A percentile compares a stretch with the other conserved stretches of the same genome.
phyloP scores from a whole-genome alignment of 2,113 vertebrate genomes.

The Dunckerocampus dactyliophorus region DNA sequence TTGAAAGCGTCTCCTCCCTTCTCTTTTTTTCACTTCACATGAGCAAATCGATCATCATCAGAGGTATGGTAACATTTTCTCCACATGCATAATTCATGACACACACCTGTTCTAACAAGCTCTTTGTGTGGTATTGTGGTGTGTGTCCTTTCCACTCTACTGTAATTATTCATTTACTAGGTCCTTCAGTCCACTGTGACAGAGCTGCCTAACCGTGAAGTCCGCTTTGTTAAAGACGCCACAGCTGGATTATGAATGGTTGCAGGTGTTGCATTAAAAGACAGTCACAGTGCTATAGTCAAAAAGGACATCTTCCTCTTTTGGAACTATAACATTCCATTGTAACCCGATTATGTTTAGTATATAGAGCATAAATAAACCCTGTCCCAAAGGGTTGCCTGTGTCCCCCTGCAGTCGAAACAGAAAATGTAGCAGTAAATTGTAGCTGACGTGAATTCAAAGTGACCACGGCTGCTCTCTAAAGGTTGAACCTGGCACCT shows the following conservation, averaged over 20 bases:
- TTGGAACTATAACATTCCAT: not conserved
- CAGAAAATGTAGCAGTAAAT: conserved; percentile 9
- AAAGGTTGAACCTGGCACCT: conserved; percentile 13
- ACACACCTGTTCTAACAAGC: conserved; percentile 59
- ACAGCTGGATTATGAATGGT: no score
- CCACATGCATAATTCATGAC: conserved; percentile 61
- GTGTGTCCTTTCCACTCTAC: conserved; percentile 45
- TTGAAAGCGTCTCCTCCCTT: not conserved
- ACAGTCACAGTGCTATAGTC: not conserved
- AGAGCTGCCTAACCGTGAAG: conserved; percentile 62
- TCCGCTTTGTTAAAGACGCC: conserved; percentile 52
- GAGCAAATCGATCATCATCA: conserved; percentile 26
- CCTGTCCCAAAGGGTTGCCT: not conserved
- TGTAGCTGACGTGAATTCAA: conserved; percentile 6
- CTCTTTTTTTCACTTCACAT: not conserved
- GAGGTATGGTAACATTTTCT: conserved; percentile 41
- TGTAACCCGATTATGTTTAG: not conserved
- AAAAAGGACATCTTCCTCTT: not conserved
- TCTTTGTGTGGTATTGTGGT: conserved; percentile 55
- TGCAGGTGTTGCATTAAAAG: conserved; percentile 1
- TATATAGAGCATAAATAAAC: not conserved
- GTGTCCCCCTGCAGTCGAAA: not conserved
- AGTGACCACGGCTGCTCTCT: conserved; percentile 4
- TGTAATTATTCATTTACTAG: conserved; percentile 69
- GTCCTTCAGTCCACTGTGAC: conserved; percentile 63